Evolutionary conservation across 2,113 vertebrate species (phyloP).

Genomic region (Cynopterus brachyotis): DNA sequence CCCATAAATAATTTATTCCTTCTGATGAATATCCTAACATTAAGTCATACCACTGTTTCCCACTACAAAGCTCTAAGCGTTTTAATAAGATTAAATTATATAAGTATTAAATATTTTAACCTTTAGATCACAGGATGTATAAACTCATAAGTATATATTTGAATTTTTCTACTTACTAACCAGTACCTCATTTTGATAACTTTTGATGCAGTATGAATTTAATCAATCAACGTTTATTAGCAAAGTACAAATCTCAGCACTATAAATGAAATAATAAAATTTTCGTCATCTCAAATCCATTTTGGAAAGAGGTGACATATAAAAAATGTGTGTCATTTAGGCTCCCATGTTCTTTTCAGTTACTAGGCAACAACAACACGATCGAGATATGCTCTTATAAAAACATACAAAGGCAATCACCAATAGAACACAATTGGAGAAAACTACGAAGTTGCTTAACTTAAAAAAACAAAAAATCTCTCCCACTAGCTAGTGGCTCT

Average conservation of each 20-base stretch:
- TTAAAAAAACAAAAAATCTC: background rate
- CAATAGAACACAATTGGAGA: background rate
- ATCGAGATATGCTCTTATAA: background rate
- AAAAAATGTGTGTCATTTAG: background rate
- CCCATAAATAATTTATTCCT: slow-evolving; percentile 54
- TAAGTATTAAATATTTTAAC: slow-evolving; percentile 44
- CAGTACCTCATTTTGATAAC: slow-evolving; percentile 25
- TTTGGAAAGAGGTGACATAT: slow-evolving; percentile 30
- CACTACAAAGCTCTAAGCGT: slow-evolving; percentile 24
- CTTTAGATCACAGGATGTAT: slow-evolving; percentile 35
- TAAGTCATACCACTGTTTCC: slow-evolving; percentile 50
- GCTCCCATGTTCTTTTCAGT: background rate
- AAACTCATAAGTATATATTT: slow-evolving; percentile 41
- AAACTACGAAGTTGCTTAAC: background rate
- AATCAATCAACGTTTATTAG: slow-evolving; percentile 15
- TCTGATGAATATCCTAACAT: slow-evolving; percentile 55
- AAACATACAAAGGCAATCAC: background rate
- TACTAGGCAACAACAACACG: background rate
- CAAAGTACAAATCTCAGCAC: slow-evolving; percentile 6
- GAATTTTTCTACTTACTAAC: slow-evolving; percentile 17
- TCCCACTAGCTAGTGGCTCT: background rate
- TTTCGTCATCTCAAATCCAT: background rate
- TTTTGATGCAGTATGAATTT: slow-evolving; percentile 11
- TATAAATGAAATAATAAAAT: background rate
- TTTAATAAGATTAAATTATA: slow-evolving; percentile 56